Evolutionary conservation across 2,797 vertebrate species (phyloP).

Genomic region (Chanos chanos): DNA sequence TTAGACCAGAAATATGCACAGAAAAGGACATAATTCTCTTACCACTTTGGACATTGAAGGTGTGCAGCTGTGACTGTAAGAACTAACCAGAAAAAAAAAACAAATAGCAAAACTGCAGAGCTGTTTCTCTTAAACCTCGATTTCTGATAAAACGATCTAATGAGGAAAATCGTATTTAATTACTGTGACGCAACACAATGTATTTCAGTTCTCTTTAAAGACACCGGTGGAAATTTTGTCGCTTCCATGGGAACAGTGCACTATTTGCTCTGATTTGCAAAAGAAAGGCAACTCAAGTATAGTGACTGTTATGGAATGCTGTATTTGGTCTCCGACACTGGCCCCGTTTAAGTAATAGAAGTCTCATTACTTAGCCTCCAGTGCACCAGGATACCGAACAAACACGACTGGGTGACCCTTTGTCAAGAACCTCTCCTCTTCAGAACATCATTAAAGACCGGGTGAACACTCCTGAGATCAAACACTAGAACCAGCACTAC

Average conservation of each 20-base stretch:
- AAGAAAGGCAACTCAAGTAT: constrained; percentile 81
- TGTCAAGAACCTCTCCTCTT: constrained; percentile 79
- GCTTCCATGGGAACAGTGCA: constrained; percentile 69
- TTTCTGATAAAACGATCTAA: too few relatives aligned
- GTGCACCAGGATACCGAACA: constrained; percentile 83
- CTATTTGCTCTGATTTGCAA: constrained; percentile 83
- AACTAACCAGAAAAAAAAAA: too few relatives aligned
- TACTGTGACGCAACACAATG: too few relatives aligned
- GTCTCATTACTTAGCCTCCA: constrained; percentile 88
- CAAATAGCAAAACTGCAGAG: too few relatives aligned
- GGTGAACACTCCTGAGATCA: constrained; percentile 73
- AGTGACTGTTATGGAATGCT: constrained; percentile 88
- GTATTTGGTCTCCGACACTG: constrained; percentile 74
- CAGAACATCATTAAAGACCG: constrained; percentile 83
- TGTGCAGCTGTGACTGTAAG: too few relatives aligned
- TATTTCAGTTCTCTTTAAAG: constrained; percentile 24
- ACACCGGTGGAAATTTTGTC: constrained; percentile 53
- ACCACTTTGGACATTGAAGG: too few relatives aligned
- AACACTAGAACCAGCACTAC: constrained; percentile 53
- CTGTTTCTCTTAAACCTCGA: too few relatives aligned
- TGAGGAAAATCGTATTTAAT: too few relatives aligned
- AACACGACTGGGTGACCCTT: constrained; percentile 84
- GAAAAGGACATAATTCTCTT: too few relatives aligned
- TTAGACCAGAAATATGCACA: too few relatives aligned
- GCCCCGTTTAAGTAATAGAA: constrained; percentile 92